Evolutionary conservation across 1,140 invertebrate species (phyloP).

Genomic region (Meloidogyne floridensis): DNA sequence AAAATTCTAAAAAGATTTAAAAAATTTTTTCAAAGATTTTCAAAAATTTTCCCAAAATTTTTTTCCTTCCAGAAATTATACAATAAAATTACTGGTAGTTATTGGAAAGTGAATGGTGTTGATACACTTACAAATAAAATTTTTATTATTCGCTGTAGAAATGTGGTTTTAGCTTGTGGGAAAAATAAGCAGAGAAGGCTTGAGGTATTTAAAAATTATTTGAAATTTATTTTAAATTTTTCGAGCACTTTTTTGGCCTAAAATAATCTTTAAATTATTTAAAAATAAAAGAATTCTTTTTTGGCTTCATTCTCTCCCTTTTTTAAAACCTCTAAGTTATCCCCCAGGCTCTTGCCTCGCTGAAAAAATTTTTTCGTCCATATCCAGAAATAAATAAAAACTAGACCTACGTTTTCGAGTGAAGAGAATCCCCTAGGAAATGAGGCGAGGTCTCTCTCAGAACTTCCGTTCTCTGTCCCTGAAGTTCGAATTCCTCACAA

Average conservation of each 20-base stretch:
- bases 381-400: too few species aligned
- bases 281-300: neutral
- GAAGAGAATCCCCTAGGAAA: too few species aligned
- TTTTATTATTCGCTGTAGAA: constrained; percentile 42
- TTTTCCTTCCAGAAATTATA: constrained; percentile 43
- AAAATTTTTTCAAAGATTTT: neutral
- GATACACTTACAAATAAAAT: constrained; percentile 4
- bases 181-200: constrained; percentile 39
- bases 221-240: neutral
- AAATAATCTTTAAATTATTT: neutral
- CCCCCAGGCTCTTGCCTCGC: too few species aligned
- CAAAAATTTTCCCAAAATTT: constrained; percentile 22
- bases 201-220: constrained; percentile 38
- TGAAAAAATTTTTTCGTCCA: too few species aligned
- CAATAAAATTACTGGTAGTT: constrained; percentile 32
- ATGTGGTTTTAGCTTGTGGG: constrained; percentile 50
- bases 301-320: too few species aligned
- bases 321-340: too few species aligned
- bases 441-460: too few species aligned
- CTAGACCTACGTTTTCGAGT: too few species aligned
- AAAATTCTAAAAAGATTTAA: too few species aligned
- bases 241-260: neutral
- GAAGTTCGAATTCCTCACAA: too few species aligned
- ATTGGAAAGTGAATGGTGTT: constrained; percentile 46
- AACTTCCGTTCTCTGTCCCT: too few species aligned